phyloP scores from a whole-genome alignment of 2,888 invertebrate genomes.

The Steinernema carpocapsae region DNA sequence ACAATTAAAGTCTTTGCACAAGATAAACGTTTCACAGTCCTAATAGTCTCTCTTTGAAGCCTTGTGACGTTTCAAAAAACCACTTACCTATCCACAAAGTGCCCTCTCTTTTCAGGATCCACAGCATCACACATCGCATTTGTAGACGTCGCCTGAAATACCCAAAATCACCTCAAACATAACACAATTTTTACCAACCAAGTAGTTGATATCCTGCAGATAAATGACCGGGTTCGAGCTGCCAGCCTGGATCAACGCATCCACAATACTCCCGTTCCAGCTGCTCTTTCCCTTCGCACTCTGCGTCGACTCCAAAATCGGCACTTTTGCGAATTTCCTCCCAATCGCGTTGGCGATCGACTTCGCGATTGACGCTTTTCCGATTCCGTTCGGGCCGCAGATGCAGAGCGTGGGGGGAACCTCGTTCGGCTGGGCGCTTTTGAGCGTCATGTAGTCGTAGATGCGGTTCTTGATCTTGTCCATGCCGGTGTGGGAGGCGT shows the following conservation, averaged over 20 bases:
- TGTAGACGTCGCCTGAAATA: too few relatives aligned
- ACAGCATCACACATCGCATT: neutral
- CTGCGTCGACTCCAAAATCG: neutral
- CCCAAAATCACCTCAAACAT: too few relatives aligned
- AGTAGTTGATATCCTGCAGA: neutral
- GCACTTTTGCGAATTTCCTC: neutral
- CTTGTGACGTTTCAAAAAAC: neutral
- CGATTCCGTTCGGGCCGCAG: constrained; percentile 8
- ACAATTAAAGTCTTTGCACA: too few relatives aligned
- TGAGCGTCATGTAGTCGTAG: constrained; percentile 6
- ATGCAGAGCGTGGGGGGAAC: neutral
- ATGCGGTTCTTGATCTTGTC: neutral
- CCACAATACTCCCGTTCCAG: neutral
- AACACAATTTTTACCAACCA: neutral
- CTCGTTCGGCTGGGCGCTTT: neutral
- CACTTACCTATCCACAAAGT: neutral
- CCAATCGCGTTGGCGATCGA: neutral
- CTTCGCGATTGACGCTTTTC: neutral
- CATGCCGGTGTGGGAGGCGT: constrained; percentile 10
- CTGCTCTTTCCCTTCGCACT: neutral
- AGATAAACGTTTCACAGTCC: too few relatives aligned
- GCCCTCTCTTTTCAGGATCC: neutral
- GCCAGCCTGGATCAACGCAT: neutral
- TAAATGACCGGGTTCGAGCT: neutral
- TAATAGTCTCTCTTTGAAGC: too few relatives aligned